Conservation (phyloP, 37 sponge, comb jelly and placozoan genomes). For the Beroe ovata region DNA sequence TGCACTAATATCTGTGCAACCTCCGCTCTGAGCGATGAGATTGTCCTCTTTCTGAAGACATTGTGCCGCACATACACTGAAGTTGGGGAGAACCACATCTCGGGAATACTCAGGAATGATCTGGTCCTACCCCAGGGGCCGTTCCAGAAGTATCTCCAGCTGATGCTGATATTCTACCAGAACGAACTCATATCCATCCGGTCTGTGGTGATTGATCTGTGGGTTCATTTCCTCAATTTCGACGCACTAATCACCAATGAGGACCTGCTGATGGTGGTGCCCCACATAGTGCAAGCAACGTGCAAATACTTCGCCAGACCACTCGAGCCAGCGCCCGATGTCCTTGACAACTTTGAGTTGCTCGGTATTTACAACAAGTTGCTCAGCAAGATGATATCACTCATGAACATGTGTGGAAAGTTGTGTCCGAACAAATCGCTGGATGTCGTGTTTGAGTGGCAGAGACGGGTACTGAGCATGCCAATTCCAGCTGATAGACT, state of each 20-base stretch:
- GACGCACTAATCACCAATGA: slow-evolving; percentile 5
- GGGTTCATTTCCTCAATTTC: slow-evolving; percentile 60
- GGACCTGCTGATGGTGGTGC: slow-evolving; percentile 48
- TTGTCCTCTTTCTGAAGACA: slow-evolving; percentile 27
- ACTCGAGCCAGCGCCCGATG: slow-evolving; percentile 17
- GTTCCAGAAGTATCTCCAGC: slow-evolving; percentile 62
- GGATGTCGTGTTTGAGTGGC: slow-evolving; percentile 65
- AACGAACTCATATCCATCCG: slow-evolving; percentile 13
- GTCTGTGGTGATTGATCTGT: slow-evolving; percentile 23
- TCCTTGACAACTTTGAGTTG: slow-evolving; percentile 50
- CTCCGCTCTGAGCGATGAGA: background rate
- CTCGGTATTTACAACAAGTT: slow-evolving; percentile 22
- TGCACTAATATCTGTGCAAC: slow-evolving; percentile 24
- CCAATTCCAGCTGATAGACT: slow-evolving; percentile 26
- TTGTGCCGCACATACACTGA: slow-evolving; percentile 12
- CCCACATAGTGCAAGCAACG: slow-evolving; percentile 41
- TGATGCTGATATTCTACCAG: slow-evolving; percentile 59
- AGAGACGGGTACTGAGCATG: slow-evolving; percentile 25
- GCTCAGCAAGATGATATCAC: slow-evolving; percentile 42
- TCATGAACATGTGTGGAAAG: slow-evolving; percentile 26
- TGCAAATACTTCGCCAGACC: slow-evolving; percentile 14
- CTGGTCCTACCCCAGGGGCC: slow-evolving; percentile 6
- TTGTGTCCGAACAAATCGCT: slow-evolving; percentile 45
- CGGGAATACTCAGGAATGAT: slow-evolving; percentile 17
- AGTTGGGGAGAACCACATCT: slow-evolving; percentile 58